Base-by-base conservation (phyloP, 2,888 invertebrate genomes). In the Syrphus vitripennis region DNA sequence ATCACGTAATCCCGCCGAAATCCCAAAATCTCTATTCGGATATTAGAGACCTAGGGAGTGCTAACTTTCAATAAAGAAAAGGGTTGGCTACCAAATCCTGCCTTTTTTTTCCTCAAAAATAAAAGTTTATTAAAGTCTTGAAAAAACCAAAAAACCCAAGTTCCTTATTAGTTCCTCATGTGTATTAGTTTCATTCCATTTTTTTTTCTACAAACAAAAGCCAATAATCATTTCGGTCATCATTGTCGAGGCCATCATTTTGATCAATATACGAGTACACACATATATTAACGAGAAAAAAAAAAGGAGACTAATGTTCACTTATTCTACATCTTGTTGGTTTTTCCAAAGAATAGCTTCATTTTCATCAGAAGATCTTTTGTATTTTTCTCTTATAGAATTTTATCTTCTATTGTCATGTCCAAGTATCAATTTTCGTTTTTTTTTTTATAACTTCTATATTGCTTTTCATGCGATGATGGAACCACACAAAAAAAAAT, bases 391-490 rank as follows among this genome's bases (percentile, higher is more conserved):
- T 14, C 24, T 14, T 48, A 6, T 71, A 53, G 21, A 74, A 63
- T 70, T 75, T 79, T 76, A 80, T 80, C 65, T 61, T 45, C 81
- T 48, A 71, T 81, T 84, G 83, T 84, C 65, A 80, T 80, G 71
- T 67, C 59, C 63, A 42, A 80, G 80, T 80, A 84, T 84, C 80
- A 80, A 84, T 76, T 84, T 80, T 80, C 42, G 69, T 79, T 55
- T 75, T 50, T 57, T 65, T 24, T 24, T 40, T 31, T n/a, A n/a
- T n/a, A n/a, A n/a, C 6, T 14, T 40, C 19, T 14, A 61, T 69
- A 37, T 37, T 48, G 34, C 45, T 42, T 65, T 42, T 65, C 45
- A 61, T 29, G 10, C 4, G 55, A 55, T 50, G 40, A 71, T 71
- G 65, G 40, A 57, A 37, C 76, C 34, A 34, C 50, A 37, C 10